These are phyloP conservation scores for Drosophila miranda DNA, from an alignment of 1,140 invertebrate species.

Conservation along the genomic window DNA sequence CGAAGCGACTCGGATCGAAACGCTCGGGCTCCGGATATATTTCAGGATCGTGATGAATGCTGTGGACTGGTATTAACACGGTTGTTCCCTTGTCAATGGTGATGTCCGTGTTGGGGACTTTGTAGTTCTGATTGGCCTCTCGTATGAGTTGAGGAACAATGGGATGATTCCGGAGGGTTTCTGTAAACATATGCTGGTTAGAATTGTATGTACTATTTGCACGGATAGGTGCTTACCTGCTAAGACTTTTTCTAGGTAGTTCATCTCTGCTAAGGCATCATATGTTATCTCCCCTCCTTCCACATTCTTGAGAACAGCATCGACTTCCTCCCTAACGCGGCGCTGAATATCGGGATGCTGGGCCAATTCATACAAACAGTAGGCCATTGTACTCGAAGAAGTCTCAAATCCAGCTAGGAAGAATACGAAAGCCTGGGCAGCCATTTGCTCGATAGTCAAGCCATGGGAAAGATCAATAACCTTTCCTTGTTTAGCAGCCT, in stretches of 20 bases:
- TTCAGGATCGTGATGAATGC: constrained; percentile 84
- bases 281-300: constrained; percentile 65
- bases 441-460: constrained; percentile 69
- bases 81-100: constrained; percentile 83
- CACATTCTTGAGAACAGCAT: constrained; percentile 37
- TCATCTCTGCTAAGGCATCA: constrained; percentile 72
- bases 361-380: constrained; percentile 81
- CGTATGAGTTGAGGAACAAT: constrained; percentile 82
- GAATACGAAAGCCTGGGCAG: constrained; percentile 75
- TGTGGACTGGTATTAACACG: constrained; percentile 84
- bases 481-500: constrained; percentile 21
- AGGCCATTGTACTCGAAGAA: constrained; percentile 81
- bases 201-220: not conserved
- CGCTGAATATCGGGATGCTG: constrained; percentile 82
- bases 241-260: constrained; percentile 72
- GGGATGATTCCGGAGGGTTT: constrained; percentile 83
- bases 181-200: constrained; percentile 33
- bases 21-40: constrained; percentile 84
- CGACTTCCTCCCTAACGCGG: constrained; percentile 83
- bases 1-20: constrained; percentile 86
- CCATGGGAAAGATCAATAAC: constrained; percentile 57
- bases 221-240: constrained; percentile 61
- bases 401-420: constrained; percentile 79
- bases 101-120: constrained; percentile 82
- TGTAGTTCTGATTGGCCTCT: constrained; percentile 82